phyloP scores from a whole-genome alignment of 2,113 vertebrate species.

The Cavia aperea region DNA sequence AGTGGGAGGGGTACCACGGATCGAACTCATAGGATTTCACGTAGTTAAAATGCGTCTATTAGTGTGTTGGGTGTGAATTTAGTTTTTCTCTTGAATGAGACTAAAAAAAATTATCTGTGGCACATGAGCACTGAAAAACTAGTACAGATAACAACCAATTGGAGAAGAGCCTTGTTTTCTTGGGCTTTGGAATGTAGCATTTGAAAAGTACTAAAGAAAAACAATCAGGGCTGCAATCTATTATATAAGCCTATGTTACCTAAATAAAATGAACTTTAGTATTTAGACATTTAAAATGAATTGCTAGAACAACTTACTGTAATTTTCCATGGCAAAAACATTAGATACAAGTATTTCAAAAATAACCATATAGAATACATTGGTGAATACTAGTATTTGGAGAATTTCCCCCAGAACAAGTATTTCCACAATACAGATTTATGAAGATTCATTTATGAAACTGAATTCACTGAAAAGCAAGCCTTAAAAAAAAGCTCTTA shows the following conservation, averaged over 20 bases:
- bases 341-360: not conserved
- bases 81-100: not conserved
- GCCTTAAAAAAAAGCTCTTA: not conserved
- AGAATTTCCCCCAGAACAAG: not conserved
- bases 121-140: not conserved
- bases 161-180: not conserved
- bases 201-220: constrained; percentile 18
- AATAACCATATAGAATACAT: not conserved
- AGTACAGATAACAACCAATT: not conserved
- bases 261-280: not conserved
- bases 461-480: not conserved
- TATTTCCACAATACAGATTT: not conserved
- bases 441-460: constrained; percentile 26
- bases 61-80: not conserved
- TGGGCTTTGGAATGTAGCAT: not conserved
- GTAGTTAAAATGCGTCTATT: not conserved
- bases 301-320: not conserved
- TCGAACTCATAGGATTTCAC: not conserved
- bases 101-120: not conserved
- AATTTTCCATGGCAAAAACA: constrained; percentile 10
- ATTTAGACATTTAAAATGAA: not conserved
- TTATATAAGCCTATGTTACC: not conserved
- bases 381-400: not conserved
- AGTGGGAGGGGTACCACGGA: too few relatives aligned
- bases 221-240: not conserved